phyloP scores from a whole-genome alignment of 2,113 vertebrate species.

The Pelusios castaneus region DNA sequence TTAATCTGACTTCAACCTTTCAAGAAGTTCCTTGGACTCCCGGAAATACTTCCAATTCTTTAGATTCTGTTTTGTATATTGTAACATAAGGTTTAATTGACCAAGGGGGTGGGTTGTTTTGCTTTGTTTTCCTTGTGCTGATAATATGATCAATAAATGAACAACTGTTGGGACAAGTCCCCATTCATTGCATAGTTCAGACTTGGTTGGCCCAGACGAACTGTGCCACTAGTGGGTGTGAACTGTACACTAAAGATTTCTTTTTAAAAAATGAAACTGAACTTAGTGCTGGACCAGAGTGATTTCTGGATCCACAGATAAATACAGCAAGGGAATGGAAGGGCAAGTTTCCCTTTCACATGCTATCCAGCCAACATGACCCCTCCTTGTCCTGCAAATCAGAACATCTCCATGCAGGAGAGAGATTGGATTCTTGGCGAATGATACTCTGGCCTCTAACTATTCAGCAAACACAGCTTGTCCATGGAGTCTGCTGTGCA shows the following conservation, averaged over 20 bases:
- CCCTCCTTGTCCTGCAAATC: neutral
- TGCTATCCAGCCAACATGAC: neutral
- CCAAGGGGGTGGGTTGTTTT: neutral
- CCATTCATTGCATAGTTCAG: neutral
- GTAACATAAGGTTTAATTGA: neutral
- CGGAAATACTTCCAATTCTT: neutral
- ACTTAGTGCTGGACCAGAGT: neutral
- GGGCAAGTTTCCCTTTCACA: neutral
- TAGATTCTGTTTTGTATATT: neutral
- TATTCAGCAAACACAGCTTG: neutral
- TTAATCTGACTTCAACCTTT: neutral
- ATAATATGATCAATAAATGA: neutral
- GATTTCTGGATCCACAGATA: neutral
- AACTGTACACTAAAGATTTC: neutral
- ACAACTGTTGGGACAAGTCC: neutral
- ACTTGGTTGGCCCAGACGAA: neutral
- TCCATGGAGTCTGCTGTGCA: neutral
- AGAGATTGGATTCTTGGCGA: neutral
- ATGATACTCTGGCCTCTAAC: neutral
- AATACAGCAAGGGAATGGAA: neutral
- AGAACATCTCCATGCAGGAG: neutral
- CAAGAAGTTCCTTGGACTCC: constrained; percentile 13
- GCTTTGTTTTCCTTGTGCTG: neutral
- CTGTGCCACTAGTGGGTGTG: neutral
- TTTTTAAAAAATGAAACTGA: neutral